These are phyloP conservation scores for Acronicta aceris DNA, from an alignment of 2,888 invertebrate genomes.

Conservation along the genomic window DNA sequence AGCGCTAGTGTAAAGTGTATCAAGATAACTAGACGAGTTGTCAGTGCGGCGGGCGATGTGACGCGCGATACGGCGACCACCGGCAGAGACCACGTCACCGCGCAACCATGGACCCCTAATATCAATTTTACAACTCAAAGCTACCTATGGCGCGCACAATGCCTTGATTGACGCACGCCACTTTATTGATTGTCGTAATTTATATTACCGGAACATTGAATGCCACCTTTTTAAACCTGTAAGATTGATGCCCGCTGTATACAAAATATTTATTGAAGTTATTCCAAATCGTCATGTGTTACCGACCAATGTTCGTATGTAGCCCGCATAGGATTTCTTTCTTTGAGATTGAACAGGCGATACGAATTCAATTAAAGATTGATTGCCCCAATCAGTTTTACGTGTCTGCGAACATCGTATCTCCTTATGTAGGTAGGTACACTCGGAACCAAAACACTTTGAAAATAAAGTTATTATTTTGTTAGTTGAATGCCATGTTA, in stretches of 20 bases:
- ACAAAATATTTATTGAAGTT: conserved; percentile 51
- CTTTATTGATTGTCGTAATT: conserved; percentile 67
- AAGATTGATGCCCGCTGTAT: conserved; percentile 62
- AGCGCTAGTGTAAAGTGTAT: conserved; percentile 58
- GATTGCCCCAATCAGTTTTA: conserved; percentile 72
- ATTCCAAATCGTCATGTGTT: conserved; percentile 48
- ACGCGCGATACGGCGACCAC: conserved; percentile 53
- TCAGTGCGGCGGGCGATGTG: conserved; percentile 37
- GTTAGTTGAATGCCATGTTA: background rate
- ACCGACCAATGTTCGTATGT: conserved; percentile 31
- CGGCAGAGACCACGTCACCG: conserved; percentile 53
- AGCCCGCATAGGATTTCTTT: conserved; percentile 60
- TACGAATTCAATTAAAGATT: conserved; percentile 81
- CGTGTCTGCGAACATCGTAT: conserved; percentile 54
- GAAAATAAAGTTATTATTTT: background rate
- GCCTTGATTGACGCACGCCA: conserved; percentile 62
- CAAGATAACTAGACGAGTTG: conserved; percentile 61
- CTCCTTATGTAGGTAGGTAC: conserved; percentile 41
- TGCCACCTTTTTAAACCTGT: conserved; percentile 59
- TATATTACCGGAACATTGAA: conserved; percentile 67
- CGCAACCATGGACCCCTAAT: conserved; percentile 49
- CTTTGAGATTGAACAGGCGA: conserved; percentile 71
- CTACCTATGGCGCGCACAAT: conserved; percentile 56
- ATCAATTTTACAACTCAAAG: conserved; percentile 56
- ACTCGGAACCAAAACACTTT: conserved; percentile 44